Evolutionary conservation across 1,140 invertebrate species (phyloP).

Genomic region (Campodea augens): DNA sequence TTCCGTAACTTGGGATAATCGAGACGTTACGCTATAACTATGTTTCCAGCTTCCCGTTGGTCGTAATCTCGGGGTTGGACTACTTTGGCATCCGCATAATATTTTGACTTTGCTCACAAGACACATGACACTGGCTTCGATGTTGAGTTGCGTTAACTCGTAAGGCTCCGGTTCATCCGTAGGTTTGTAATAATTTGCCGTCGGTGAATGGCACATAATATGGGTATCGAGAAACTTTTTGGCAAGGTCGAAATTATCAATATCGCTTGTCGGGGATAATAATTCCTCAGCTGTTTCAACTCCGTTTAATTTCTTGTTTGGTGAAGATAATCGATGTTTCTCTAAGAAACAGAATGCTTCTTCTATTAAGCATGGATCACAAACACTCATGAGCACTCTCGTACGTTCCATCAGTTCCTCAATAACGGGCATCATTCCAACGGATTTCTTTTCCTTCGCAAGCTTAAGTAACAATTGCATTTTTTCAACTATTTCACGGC

Average conservation of each 20-base stretch:
- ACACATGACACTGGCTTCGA: constrained; percentile 74
- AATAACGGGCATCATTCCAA: constrained; percentile 52
- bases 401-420: constrained; percentile 55
- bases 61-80: constrained; percentile 42
- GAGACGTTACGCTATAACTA: no score
- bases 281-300: neutral
- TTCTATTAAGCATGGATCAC: constrained; percentile 64
- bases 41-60: no score
- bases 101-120: constrained; percentile 55
- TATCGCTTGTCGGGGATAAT: neutral
- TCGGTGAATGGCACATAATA: constrained; percentile 51
- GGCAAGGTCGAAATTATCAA: neutral
- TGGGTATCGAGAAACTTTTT: constrained; percentile 45
- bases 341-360: constrained; percentile 64
- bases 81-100: constrained; percentile 46
- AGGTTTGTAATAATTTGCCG: constrained; percentile 60
- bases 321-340: constrained; percentile 31
- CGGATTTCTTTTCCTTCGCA: constrained; percentile 46
- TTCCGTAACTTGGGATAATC: no score
- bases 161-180: constrained; percentile 70
- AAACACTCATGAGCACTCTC: constrained; percentile 51
- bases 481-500: constrained; percentile 55
- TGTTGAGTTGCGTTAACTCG: constrained; percentile 72
- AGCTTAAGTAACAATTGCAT: constrained; percentile 51
- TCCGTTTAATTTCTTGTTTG: neutral